Base-by-base conservation (phyloP, 2,888 invertebrate genomes). In the Cryptosula pallasiana region DNA sequence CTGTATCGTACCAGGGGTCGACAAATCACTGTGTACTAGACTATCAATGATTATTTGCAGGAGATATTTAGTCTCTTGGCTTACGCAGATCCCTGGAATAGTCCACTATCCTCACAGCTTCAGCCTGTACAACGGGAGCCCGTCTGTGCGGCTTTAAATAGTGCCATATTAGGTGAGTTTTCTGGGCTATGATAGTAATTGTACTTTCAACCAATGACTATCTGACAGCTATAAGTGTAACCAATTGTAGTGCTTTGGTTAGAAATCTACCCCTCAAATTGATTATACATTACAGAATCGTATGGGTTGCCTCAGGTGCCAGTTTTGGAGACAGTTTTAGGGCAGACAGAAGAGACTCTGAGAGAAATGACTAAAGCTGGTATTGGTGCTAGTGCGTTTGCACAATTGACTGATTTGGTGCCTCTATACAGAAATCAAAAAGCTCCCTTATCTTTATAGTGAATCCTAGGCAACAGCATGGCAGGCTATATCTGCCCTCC, bases 31-130 rank as follows among this genome's bases (percentile, higher is more conserved):
- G n/a, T n/a, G n/a, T n/a, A n/a, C n/a, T n/a, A n/a, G n/a, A n/a
- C n/a, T n/a, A n/a, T n/a, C n/a, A n/a, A n/a, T n/a, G n/a, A n/a
- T n/a, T n/a, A n/a, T n/a, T n/a, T n/a, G n/a, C n/a, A 95, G 92
- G 94, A 97, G 87, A 97, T 97, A 82, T 98, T 97, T 88, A 96
- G 96, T 87, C 89, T 98, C 83, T 88, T 98, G 83, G 97, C 97
- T 70, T 98, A 98, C 87, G 92, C 94, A 79, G 96, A 98, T 88
- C 98, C 97, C 35, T 96, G 95, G 95, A 91, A 91, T 82, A 95
- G 95, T 86, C 96, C 96, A 25, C 91, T 97, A 75, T 95, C 95
- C 75, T 94, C 94, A 92, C 95, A 96, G 86, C 88, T 98, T 80
- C 92, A 95, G 86, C 92, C 96, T n/a, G 89, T 91, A 78, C 92